Percentiles rank a stretch among this genome's conserved stretches.
Evolutionary conservation across 2,888 invertebrate species (phyloP).

Genomic region (Phanerotoma sp.): DNA sequence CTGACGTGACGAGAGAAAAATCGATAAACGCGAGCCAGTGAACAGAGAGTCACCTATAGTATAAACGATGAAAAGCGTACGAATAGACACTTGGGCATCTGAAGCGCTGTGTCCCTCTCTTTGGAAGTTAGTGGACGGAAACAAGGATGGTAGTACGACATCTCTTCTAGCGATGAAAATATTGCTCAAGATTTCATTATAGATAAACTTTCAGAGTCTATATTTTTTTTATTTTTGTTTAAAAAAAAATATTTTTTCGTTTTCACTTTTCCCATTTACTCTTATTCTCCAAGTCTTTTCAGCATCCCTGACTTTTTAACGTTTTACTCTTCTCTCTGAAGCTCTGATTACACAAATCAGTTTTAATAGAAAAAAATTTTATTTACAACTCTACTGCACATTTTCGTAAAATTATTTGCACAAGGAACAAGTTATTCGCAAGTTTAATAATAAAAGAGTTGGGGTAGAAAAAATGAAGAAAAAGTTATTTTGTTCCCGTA

Average conservation of each 20-base stretch:
- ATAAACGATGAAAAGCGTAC: conserved; percentile 5
- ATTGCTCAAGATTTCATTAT: conserved; percentile 47
- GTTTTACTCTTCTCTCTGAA: background rate
- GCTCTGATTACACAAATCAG: no score
- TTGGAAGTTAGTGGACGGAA: conserved; percentile 2
- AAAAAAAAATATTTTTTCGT: conserved; percentile 14
- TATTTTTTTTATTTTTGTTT: conserved; percentile 29
- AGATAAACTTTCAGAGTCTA: conserved; percentile 36
- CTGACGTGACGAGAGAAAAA: conserved; percentile 19
- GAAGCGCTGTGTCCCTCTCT: conserved; percentile 12
- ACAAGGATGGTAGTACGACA: conserved; percentile 13
- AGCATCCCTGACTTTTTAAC: background rate
- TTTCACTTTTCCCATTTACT: conserved; percentile 5
- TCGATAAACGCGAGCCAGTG: conserved; percentile 12
- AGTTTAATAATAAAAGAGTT: background rate
- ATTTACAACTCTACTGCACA: no score
- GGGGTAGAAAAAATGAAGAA: background rate
- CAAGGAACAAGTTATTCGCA: background rate
- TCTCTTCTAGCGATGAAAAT: conserved; percentile 40
- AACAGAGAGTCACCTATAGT: background rate
- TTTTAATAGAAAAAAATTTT: background rate
- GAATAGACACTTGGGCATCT: conserved; percentile 11
- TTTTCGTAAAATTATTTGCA: no score
- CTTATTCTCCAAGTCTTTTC: background rate
- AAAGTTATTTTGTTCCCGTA: background rate